These are phyloP conservation scores for Centropus unirufus DNA, from an alignment of 2,113 vertebrate genomes.

Conservation along the genomic window DNA sequence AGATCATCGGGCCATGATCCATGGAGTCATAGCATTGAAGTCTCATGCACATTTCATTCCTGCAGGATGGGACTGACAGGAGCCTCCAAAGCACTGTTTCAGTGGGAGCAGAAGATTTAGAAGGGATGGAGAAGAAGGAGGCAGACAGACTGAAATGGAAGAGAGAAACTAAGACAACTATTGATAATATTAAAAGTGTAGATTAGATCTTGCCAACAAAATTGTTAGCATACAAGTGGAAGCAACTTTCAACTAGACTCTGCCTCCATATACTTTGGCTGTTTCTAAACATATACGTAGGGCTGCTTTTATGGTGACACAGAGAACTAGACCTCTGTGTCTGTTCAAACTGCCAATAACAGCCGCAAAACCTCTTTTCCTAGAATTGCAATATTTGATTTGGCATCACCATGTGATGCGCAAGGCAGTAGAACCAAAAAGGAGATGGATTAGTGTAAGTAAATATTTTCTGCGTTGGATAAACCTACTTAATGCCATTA, in stretches of 20 bases:
- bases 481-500: neutral
- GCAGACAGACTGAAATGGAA: neutral
- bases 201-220: neutral
- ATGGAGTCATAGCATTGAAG: neutral
- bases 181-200: neutral
- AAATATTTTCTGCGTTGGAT: neutral
- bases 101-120: neutral
- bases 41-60: fast-evolving
- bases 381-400: neutral
- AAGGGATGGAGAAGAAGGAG: neutral
- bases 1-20: neutral
- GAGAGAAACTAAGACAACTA: neutral
- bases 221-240: neutral
- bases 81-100: neutral
- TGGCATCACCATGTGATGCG: neutral
- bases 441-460: neutral
- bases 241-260: neutral
- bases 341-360: neutral
- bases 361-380: neutral
- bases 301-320: neutral
- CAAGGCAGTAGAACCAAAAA: neutral
- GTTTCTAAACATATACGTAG: neutral
- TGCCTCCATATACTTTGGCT: neutral
- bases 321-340: neutral
- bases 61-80: neutral